Conservation (phyloP, 1,140 invertebrate species). For the Stratiolaelaps scimitus region DNA sequence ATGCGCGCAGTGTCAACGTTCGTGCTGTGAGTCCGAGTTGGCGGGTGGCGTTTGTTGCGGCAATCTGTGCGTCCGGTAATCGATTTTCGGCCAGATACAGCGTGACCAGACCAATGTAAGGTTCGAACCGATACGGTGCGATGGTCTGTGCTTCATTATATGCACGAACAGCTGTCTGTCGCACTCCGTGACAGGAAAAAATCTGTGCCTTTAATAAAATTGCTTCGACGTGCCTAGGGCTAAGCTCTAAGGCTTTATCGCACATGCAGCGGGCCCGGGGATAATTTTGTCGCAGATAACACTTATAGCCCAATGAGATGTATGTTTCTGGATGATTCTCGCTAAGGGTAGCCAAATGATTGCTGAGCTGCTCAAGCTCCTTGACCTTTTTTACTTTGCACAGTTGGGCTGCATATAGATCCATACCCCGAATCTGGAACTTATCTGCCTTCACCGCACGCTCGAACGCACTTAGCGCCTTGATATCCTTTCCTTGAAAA, state of each 20-base stretch:
- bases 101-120: constrained; percentile 53
- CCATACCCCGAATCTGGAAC: constrained; percentile 43
- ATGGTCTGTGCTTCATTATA: constrained; percentile 58
- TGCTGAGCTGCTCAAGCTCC: constrained; percentile 43
- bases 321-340: constrained; percentile 41
- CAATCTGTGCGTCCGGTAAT: constrained; percentile 53
- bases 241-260: constrained; percentile 40
- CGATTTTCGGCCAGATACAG: constrained; percentile 55
- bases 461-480: constrained; percentile 34
- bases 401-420: constrained; percentile 45
- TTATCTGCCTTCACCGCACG: constrained; percentile 33
- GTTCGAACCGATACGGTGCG: constrained; percentile 50
- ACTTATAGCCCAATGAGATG: constrained; percentile 42
- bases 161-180: constrained; percentile 54
- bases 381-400: constrained; percentile 42
- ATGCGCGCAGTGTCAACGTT: constrained; percentile 55
- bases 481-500: constrained; percentile 2
- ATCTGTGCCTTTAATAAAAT: constrained; percentile 56
- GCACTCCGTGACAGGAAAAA: constrained; percentile 56
- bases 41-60: constrained; percentile 55
- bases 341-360: constrained; percentile 33
- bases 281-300: constrained; percentile 38
- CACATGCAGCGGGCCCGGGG: constrained; percentile 42
- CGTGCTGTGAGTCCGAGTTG: constrained; percentile 55
- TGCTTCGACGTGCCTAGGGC: constrained; percentile 51